Evolutionary conservation across 2,797 vertebrate genomes (phyloP).

Genomic region (Leptodactylus fallax): DNA sequence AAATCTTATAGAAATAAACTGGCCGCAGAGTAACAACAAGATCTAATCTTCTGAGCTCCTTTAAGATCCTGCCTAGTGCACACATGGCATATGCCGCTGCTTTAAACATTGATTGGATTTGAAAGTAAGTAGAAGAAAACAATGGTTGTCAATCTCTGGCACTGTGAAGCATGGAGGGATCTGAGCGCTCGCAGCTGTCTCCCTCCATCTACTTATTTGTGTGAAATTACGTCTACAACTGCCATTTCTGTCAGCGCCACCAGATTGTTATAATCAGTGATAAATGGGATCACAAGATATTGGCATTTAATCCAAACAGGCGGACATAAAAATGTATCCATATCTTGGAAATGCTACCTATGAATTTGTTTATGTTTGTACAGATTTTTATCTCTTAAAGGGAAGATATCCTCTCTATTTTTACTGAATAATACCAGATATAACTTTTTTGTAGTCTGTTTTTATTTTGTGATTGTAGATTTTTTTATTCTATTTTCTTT

Average conservation of each 20-base stretch:
- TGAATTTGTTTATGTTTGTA: no score
- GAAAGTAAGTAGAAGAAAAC: conserved; percentile 43
- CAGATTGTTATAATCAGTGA: neutral
- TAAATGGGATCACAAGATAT: conserved; percentile 29
- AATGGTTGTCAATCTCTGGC: conserved; percentile 45
- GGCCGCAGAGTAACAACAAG: conserved; percentile 5
- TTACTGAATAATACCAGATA: no score
- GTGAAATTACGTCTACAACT: conserved; percentile 10
- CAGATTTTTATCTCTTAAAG: no score
- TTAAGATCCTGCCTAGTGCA: conserved; percentile 18
- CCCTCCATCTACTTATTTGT: conserved; percentile 36
- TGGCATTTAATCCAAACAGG: neutral
- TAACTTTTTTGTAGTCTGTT: no score
- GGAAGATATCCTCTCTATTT: no score
- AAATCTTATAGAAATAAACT: conserved; percentile 39
- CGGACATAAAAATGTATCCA: neutral
- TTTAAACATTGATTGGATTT: conserved; percentile 47
- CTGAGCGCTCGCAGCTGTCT: conserved; percentile 32
- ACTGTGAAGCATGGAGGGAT: conserved; percentile 26
- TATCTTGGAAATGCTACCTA: neutral
- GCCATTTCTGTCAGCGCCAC: conserved; percentile 20
- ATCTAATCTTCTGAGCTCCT: conserved; percentile 44
- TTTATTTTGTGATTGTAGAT: no score
- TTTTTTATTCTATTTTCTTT: no score
- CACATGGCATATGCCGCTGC: conserved; percentile 44